Evolutionary conservation across 2,113 vertebrate genomes (phyloP).

Genomic region (Hiodon tergisus): DNA sequence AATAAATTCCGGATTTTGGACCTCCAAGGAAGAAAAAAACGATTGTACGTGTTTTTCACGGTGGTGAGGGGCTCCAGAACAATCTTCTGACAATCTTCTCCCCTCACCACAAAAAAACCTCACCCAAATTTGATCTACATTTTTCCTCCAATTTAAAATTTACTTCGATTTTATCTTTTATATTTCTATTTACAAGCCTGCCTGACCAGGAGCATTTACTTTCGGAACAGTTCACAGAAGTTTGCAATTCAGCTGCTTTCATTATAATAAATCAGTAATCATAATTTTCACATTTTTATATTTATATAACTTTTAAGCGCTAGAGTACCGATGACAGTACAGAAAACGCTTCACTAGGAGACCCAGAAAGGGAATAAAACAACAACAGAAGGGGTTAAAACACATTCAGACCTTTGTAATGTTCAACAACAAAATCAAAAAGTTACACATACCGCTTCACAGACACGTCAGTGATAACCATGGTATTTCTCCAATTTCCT

Average conservation of each 20-base stretch:
- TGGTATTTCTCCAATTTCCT: conserved; percentile 35
- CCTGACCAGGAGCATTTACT: background rate
- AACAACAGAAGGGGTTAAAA: conserved; percentile 30
- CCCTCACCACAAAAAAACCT: conserved; percentile 13
- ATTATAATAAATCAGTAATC: background rate
- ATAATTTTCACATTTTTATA: background rate
- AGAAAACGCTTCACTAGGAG: conserved; percentile 9
- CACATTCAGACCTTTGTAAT: conserved; percentile 23
- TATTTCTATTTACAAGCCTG: background rate
- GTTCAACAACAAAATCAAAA: conserved; percentile 33
- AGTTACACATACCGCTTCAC: conserved; percentile 47
- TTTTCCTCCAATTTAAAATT: conserved; percentile 8
- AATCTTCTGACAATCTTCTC: too few species aligned
- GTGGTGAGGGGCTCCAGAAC: too few species aligned
- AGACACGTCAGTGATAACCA: conserved; percentile 34
- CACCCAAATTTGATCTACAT: conserved; percentile 16
- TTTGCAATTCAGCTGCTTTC: background rate
- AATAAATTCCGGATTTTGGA: conserved; percentile 3
- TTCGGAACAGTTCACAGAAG: conserved; percentile 6
- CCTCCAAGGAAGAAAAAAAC: background rate
- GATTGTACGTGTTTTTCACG: conserved; percentile 9
- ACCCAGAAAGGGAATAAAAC: background rate
- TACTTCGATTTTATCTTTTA: background rate
- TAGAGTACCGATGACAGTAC: conserved; percentile 13
- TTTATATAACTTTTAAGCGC: background rate